A percentile compares a stretch with the other conserved stretches of the same genome.
These are phyloP conservation scores for Dinomys branickii DNA, from an alignment of 2,113 vertebrate species.

Conservation along the genomic window DNA sequence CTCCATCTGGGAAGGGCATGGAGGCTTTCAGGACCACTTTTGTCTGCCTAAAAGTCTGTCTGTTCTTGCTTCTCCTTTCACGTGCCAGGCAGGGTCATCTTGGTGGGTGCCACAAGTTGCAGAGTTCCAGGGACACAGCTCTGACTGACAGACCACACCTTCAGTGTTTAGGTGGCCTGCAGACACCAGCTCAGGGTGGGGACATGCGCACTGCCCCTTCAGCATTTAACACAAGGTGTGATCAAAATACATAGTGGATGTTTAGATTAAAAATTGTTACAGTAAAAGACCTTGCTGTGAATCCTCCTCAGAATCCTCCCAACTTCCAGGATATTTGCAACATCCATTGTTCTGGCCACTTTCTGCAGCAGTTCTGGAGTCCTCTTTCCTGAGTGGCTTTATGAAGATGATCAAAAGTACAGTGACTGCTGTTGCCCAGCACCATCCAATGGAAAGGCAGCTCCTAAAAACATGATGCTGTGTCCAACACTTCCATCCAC, in stretches of 20 bases:
- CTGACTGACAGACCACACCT: accelerated
- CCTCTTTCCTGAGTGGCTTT: neutral
- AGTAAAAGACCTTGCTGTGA: neutral
- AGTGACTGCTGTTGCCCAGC: neutral
- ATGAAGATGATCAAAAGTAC: neutral
- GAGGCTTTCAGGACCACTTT: neutral
- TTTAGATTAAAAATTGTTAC: neutral
- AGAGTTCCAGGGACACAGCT: neutral
- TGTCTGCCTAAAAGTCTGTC: no score
- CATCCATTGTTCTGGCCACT: neutral
- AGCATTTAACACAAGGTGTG: neutral
- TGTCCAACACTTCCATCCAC: neutral
- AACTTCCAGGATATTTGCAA: neutral
- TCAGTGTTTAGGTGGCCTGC: no score
- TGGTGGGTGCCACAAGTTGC: accelerated
- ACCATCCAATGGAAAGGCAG: neutral
- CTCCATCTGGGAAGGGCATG: accelerated
- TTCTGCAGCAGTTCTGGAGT: neutral
- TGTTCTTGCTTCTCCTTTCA: accelerated
- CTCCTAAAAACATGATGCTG: neutral
- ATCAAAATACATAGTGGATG: neutral
- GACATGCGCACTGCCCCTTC: neutral
- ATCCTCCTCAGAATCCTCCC: neutral
- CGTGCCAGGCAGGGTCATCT: accelerated
- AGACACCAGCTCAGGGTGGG: neutral